A percentile compares a stretch with the other conserved stretches of the same genome.
Conservation (phyloP, 2,797 vertebrate species). For the Diplodus sargus region DNA sequence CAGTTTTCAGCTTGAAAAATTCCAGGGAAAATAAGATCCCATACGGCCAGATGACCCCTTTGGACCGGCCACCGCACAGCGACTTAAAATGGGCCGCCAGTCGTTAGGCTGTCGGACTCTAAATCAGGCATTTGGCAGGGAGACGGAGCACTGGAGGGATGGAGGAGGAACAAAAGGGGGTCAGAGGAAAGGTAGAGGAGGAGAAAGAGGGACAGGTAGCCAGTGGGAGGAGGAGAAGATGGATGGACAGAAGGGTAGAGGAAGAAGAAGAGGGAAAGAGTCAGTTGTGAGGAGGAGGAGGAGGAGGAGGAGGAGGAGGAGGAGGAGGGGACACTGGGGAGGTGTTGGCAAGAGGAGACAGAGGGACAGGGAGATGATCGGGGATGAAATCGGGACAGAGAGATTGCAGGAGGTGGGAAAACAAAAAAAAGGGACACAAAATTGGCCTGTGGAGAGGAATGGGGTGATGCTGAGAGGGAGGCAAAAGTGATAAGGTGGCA, state of each 20-base stretch:
- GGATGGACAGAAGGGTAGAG: background rate
- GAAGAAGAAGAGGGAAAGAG: background rate
- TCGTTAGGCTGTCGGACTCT: conserved; percentile 41
- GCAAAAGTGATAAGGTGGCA: conserved; percentile 15
- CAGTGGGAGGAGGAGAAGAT: conserved; percentile 3
- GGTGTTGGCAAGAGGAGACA: conserved; percentile 23
- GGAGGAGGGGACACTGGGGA: background rate
- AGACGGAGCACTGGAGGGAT: conserved; percentile 29
- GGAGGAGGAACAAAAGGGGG: conserved; percentile 41
- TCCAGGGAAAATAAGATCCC: conserved; percentile 3
- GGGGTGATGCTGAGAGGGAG: conserved; percentile 6
- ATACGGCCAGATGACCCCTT: conserved; percentile 24
- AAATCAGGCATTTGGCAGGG: conserved; percentile 58
- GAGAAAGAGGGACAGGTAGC: conserved; percentile 18
- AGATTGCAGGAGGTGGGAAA: conserved; percentile 38
- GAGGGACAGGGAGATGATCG: conserved; percentile 9
- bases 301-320: background rate
- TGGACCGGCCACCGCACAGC: conserved; percentile 21
- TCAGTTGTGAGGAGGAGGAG: background rate
- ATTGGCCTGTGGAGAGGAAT: conserved; percentile 40
- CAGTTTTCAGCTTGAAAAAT: conserved; percentile 4
- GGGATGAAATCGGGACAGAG: conserved; percentile 38
- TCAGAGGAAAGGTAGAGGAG: conserved; percentile 17
- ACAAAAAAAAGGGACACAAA: conserved; percentile 38
- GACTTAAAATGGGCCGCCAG: conserved; percentile 43